Conservation (phyloP, 1,140 invertebrate genomes). For the Magallana gigas region DNA sequence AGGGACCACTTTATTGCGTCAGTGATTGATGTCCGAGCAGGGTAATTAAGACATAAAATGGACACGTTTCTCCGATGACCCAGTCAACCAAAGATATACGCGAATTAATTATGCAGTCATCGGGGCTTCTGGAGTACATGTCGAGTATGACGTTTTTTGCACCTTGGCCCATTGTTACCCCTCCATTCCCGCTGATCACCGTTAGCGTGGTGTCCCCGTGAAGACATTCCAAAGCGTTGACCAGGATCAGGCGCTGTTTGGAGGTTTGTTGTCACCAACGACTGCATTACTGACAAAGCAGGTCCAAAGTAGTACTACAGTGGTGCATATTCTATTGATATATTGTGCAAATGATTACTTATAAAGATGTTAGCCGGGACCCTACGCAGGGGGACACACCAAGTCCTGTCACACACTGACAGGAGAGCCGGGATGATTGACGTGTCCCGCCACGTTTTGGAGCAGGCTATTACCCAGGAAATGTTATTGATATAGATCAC, state of each 20-base stretch:
- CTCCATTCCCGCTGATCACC: background rate
- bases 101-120: conserved; percentile 33
- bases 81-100: conserved; percentile 20
- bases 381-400: background rate
- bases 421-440: conserved; percentile 6
- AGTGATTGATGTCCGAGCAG: conserved; percentile 20
- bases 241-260: background rate
- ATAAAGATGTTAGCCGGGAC: conserved; percentile 29
- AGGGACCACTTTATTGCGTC: conserved; percentile 27
- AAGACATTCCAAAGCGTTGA: background rate
- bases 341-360: background rate
- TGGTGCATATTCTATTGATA: background rate
- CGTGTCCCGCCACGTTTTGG: conserved; percentile 13
- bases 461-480: conserved; percentile 26
- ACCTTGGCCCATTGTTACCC: conserved; percentile 32
- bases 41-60: conserved; percentile 36
- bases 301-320: too few relatives aligned
- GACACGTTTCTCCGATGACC: conserved; percentile 31
- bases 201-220: background rate
- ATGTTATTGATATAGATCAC: conserved; percentile 36
- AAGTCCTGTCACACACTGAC: conserved; percentile 5
- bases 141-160: conserved; percentile 18
- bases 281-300: too few relatives aligned
- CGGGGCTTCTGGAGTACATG: background rate
- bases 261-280: background rate